Percentiles rank a stretch among this genome's conserved stretches.
phyloP scores from a whole-genome alignment of 2,113 vertebrate genomes.

The Tamias sibiricus region DNA sequence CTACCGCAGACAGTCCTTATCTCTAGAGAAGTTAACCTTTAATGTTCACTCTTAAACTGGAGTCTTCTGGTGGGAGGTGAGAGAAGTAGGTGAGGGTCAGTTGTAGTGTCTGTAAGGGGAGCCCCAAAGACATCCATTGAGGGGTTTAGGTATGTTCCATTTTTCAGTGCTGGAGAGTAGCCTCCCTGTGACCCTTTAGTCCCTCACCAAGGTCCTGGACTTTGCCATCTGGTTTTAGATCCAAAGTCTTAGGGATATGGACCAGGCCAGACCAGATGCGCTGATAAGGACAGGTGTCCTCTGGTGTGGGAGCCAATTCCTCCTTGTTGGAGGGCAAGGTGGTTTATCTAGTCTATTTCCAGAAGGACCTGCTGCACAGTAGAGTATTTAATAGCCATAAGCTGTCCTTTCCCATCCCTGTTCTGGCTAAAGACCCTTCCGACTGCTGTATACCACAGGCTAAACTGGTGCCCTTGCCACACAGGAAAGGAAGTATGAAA shows the following conservation, averaged over 20 bases:
- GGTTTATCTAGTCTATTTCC: neutral
- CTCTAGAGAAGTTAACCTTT: neutral
- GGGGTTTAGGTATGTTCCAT: too few relatives aligned
- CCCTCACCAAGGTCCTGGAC: neutral
- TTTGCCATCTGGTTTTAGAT: neutral
- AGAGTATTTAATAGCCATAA: neutral
- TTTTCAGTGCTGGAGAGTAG: neutral
- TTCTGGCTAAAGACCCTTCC: slow-evolving; percentile 9
- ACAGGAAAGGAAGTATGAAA: neutral
- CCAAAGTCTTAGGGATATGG: neutral
- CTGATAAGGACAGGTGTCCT: neutral
- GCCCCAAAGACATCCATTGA: neutral
- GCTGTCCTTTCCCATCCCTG: neutral
- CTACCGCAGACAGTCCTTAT: neutral
- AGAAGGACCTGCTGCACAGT: neutral
- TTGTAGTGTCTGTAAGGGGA: neutral
- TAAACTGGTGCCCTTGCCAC: neutral
- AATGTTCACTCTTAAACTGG: neutral
- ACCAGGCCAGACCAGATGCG: neutral
- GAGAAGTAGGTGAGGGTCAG: neutral
- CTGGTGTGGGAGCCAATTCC: neutral
- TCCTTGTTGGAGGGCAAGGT: neutral
- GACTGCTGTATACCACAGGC: neutral
- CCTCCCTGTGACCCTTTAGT: neutral
- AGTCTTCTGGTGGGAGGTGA: neutral